Percentiles rank a stretch among this genome's conserved stretches.
These are phyloP conservation scores for Dione vanillae DNA, from an alignment of 2,888 invertebrate genomes.

Conservation along the genomic window DNA sequence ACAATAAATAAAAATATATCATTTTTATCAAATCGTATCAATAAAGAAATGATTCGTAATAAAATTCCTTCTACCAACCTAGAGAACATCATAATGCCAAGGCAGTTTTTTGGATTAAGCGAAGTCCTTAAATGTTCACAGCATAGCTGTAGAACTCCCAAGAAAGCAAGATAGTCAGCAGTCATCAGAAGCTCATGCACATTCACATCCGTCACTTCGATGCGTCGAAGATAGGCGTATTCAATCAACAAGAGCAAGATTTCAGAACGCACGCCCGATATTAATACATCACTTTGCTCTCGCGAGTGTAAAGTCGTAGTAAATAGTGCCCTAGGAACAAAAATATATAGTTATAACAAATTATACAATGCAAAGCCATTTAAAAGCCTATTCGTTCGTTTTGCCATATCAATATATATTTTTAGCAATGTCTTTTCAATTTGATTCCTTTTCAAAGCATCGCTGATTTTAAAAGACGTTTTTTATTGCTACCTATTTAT, in stretches of 20 bases:
- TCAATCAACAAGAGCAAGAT: conserved; percentile 91
- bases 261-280: conserved; percentile 90
- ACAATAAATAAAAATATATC: conserved; percentile 37
- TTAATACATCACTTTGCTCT: conserved; percentile 87
- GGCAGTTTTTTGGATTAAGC: conserved; percentile 90
- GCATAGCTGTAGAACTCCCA: conserved; percentile 92
- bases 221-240: conserved; percentile 92
- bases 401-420: too few relatives aligned
- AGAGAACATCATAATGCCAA: conserved; percentile 93
- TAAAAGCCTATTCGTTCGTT: too few relatives aligned
- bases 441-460: too few relatives aligned
- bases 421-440: too few relatives aligned
- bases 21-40: not conserved
- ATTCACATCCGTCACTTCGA: conserved; percentile 90
- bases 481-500: too few relatives aligned
- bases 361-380: too few relatives aligned
- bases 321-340: conserved; percentile 88
- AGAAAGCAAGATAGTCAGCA: conserved; percentile 94
- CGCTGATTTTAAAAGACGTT: not conserved
- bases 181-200: conserved; percentile 92
- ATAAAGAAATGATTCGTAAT: not conserved
- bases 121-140: conserved; percentile 89
- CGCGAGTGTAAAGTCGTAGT: conserved; percentile 90
- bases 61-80: conserved; percentile 74
- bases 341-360: too few relatives aligned